Evolutionary conservation across 2,888 invertebrate species (phyloP).

Genomic region (Cheiracanthium punctorium): DNA sequence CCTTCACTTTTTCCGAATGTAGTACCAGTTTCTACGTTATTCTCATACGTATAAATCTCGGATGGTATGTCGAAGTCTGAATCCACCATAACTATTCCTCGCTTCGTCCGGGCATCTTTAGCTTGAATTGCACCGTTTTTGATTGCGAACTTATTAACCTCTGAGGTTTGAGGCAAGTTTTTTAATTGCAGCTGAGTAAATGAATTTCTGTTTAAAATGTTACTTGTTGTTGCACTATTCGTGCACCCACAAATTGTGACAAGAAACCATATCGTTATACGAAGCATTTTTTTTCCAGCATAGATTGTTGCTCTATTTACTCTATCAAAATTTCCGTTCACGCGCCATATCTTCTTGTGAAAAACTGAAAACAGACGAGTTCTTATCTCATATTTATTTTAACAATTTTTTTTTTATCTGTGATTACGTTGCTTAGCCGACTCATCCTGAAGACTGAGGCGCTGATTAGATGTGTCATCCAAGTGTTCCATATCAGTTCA

Average conservation of each 20-base stretch:
- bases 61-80: conserved; percentile 47
- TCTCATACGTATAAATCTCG: background rate
- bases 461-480: conserved; percentile 64
- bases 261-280: conserved; percentile 9
- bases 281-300: conserved; percentile 26
- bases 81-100: conserved; percentile 55
- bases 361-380: no score
- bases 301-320: background rate
- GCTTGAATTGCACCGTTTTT: background rate
- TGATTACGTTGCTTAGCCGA: conserved; percentile 36
- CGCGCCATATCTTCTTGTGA: no score
- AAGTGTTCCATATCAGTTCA: background rate
- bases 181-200: background rate
- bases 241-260: background rate
- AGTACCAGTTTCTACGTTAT: background rate
- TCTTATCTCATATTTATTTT: conserved; percentile 66
- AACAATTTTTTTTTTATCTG: conserved; percentile 45
- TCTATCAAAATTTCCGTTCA: no score
- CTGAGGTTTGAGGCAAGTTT: no score
- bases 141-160: background rate
- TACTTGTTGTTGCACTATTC: background rate
- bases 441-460: conserved; percentile 22
- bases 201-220: background rate
- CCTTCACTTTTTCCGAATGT: conserved; percentile 5
- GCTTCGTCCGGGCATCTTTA: background rate